Evolutionary conservation across 2,797 vertebrate species (phyloP), one percentile per base, ranked within the genome.

Genomic region (Dermochelys coriacea): DNA sequence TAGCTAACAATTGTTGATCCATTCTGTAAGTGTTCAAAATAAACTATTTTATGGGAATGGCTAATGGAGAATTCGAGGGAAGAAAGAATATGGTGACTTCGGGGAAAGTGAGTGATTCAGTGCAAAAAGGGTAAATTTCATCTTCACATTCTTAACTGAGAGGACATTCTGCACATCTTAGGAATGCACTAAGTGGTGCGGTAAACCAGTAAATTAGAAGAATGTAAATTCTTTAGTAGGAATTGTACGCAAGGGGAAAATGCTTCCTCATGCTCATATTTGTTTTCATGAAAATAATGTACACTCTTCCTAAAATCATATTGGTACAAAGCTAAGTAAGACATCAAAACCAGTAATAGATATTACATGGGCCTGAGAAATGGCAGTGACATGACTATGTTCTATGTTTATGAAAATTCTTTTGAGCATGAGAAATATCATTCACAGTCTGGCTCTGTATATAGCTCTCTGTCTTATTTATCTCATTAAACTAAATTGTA

Each of bases 151-250:
- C 98, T 98, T 98, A 96, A 96, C 98, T 96, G 97, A 52, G 97
- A 98, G 98, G 98, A 98, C 98, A 98, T 97, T 98, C 98, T 98
- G 98, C 97, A 97, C 98, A 98, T 98, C 98, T 98, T 98, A 98
- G 97, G 98, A 98, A 95, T 98, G 98, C 97, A 98, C 98, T 98
- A 98, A 98, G 98, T 98, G 98, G 96, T 98, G 98, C 98, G 94
- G 98, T 98, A 98, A 98, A 98, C 98, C 98, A 98, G 98, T 98
- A 98, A 98, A 98, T 98, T 98, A 98, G 98, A 98, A 98, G 98
- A 98, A 98, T 98, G 98, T 98, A 98, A 98, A 98, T 98, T 98
- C 98, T 98, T 98, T 98, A 98, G 97, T 95, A 97, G 98, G 98
- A 98, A 98, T 98, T 98, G 98, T 98, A 98, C 97, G 88, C 98